phyloP scores from a whole-genome alignment of 1,140 invertebrate genomes.

The Brachionus calyciflorus region DNA sequence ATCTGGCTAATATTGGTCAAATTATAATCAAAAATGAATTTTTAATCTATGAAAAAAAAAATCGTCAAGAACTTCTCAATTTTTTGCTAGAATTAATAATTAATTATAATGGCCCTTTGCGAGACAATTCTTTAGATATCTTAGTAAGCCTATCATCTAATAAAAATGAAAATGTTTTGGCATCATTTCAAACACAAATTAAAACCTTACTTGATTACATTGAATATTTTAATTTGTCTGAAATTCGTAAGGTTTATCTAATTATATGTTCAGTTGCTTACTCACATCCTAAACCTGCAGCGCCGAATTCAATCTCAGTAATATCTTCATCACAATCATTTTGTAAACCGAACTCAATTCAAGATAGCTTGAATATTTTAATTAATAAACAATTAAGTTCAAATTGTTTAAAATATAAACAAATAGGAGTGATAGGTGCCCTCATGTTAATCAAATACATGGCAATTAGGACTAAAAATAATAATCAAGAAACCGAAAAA shows the following conservation, averaged over 20 bases:
- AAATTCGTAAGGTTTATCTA: constrained; percentile 11
- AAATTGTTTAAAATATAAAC: constrained; percentile 25
- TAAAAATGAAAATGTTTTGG: neutral
- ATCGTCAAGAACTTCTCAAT: neutral
- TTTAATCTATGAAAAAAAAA: neutral
- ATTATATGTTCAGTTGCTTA: constrained; percentile 39
- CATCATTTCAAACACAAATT: constrained; percentile 9
- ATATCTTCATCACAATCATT: constrained; percentile 24
- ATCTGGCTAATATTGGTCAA: neutral
- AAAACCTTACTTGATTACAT: constrained; percentile 30
- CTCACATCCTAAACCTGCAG: neutral
- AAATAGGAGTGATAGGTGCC: constrained; percentile 44
- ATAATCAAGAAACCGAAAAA: neutral
- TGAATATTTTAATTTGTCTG: constrained; percentile 12
- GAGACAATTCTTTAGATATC: constrained; percentile 30
- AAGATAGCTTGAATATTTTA: constrained; percentile 22
- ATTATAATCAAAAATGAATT: neutral
- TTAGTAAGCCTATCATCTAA: neutral
- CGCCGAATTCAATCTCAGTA: neutral
- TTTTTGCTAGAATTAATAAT: neutral
- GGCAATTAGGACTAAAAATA: neutral
- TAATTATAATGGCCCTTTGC: neutral
- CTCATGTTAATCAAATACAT: constrained; percentile 27
- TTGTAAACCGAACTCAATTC: neutral
- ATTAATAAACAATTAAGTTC: constrained; percentile 34